Conservation (phyloP, 1,140 invertebrate genomes). For the Camponotus pennsylvanicus region DNA sequence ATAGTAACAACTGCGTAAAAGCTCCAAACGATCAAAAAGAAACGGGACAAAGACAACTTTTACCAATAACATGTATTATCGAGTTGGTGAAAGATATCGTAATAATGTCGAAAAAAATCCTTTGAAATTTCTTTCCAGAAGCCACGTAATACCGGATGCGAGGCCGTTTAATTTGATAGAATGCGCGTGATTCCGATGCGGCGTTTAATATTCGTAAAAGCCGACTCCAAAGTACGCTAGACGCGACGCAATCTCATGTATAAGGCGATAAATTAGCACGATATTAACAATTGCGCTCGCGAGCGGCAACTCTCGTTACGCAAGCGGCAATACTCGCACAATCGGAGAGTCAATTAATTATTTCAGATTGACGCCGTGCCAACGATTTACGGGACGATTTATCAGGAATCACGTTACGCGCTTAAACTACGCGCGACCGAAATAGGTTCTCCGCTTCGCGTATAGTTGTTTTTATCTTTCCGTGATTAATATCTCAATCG, state of each 20-base stretch:
- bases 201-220: conserved; percentile 48
- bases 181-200: conserved; percentile 9
- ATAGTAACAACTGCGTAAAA: conserved; percentile 10
- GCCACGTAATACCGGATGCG: not conserved
- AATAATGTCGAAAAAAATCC: not conserved
- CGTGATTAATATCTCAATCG: conserved; percentile 54
- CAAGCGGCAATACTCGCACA: conserved; percentile 45
- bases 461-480: conserved; percentile 21
- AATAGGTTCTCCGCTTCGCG: conserved; percentile 33
- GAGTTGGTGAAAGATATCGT: not conserved
- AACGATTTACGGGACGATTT: conserved; percentile 68
- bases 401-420: conserved; percentile 61
- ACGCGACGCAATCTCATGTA: conserved; percentile 45
- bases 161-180: conserved; percentile 7
- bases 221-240: conserved; percentile 5
- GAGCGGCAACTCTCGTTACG: conserved; percentile 64
- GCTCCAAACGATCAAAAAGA: conserved; percentile 22
- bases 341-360: conserved; percentile 68
- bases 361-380: conserved; percentile 63
- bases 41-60: conserved; percentile 36
- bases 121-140: not conserved
- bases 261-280: conserved; percentile 68
- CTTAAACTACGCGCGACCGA: conserved; percentile 44
- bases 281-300: conserved; percentile 67
- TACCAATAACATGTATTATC: not conserved